phyloP scores from a whole-genome alignment of 2,797 vertebrate genomes.

The Sardinella longiceps region DNA sequence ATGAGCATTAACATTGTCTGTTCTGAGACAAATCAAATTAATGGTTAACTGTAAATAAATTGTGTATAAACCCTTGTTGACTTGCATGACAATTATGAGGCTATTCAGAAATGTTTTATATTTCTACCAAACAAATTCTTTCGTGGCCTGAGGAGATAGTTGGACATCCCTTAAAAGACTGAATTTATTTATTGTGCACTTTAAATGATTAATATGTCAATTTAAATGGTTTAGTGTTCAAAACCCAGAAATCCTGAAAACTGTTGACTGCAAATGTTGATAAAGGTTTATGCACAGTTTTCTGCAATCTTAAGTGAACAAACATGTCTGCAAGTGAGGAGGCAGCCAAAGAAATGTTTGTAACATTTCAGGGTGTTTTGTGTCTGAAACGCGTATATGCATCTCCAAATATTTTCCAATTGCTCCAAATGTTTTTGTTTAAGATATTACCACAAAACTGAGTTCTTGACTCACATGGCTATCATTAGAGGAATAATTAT shows the following conservation, averaged over 20 bases:
- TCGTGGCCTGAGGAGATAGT: background rate
- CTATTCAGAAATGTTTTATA: background rate
- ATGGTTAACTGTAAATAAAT: conserved; percentile 34
- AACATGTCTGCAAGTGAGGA: conserved; percentile 66
- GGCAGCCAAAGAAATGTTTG: background rate
- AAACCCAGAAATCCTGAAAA: background rate
- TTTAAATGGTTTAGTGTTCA: background rate
- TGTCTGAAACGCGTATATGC: conserved; percentile 71
- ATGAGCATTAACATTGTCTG: conserved; percentile 14
- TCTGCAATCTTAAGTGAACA: conserved; percentile 66
- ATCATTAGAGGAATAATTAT: background rate
- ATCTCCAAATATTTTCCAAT: conserved; percentile 69
- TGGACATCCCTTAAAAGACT: background rate
- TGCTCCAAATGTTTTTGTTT: background rate
- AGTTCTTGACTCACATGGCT: conserved; percentile 16
- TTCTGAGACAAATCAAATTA: conserved; percentile 1
- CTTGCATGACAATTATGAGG: conserved; percentile 4
- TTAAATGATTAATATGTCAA: background rate
- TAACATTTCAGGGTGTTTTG: conserved; percentile 60
- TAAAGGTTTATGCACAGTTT: conserved; percentile 52
- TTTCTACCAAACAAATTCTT: background rate
- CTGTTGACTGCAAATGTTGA: background rate
- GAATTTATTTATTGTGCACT: background rate
- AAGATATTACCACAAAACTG: background rate
- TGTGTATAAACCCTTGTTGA: conserved; percentile 58